Percentiles rank a stretch among this genome's conserved stretches.
Conservation (phyloP, 2,797 vertebrate species). For the Crypturellus tataupa region DNA sequence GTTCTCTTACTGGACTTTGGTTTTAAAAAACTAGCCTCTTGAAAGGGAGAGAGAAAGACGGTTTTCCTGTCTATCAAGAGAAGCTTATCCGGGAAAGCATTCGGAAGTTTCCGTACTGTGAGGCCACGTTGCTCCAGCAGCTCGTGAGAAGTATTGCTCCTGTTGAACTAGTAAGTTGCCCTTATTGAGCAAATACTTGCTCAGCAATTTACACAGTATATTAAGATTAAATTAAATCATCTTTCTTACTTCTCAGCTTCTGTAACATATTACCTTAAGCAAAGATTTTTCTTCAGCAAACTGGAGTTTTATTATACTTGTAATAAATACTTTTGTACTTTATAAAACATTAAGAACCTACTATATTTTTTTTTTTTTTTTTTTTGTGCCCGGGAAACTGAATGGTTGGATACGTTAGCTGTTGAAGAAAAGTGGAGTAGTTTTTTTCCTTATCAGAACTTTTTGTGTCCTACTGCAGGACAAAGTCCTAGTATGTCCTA, state of each 20-base stretch:
- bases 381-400: not conserved
- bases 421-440: not conserved
- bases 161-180: conserved; percentile 92
- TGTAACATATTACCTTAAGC: not conserved
- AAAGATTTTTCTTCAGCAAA: not conserved
- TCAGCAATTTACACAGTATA: not conserved
- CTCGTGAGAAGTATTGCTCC: conserved; percentile 97
- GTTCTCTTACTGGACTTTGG: not conserved
- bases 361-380: not conserved
- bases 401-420: not conserved
- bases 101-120: conserved; percentile 95
- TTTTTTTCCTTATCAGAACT: not conserved
- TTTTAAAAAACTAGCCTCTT: conserved; percentile 85
- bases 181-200: not conserved
- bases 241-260: not conserved
- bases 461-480: not conserved
- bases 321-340: too few species aligned
- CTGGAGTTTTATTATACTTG: not conserved
- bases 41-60: conserved; percentile 92
- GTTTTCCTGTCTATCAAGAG: conserved; percentile 94
- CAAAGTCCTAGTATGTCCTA: not conserved
- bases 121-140: conserved; percentile 96
- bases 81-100: conserved; percentile 95
- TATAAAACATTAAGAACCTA: not conserved
- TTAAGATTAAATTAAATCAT: not conserved